These are phyloP conservation scores for Gadus macrocephalus DNA, from an alignment of 2,113 vertebrate species.

Conservation along the genomic window DNA sequence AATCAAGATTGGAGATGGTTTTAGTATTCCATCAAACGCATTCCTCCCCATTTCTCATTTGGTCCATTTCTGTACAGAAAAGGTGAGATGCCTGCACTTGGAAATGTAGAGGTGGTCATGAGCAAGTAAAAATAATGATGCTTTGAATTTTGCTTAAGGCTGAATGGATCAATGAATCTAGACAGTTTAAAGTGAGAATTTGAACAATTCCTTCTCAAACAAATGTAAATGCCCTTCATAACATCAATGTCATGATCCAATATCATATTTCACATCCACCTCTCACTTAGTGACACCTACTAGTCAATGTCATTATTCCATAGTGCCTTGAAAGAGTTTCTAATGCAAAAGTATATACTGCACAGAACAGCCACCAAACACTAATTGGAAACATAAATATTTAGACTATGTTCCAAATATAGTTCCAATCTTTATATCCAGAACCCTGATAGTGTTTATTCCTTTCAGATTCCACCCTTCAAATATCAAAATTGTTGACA, in stretches of 20 bases:
- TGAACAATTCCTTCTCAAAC: no score
- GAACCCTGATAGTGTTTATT: no score
- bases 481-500: no score
- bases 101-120: slow-evolving; percentile 19
- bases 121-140: slow-evolving; percentile 10
- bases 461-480: no score
- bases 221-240: background rate
- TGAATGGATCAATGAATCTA: background rate
- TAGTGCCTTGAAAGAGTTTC: background rate
- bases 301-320: background rate
- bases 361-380: background rate
- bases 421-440: no score
- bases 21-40: slow-evolving; percentile 3
- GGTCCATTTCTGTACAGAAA: slow-evolving; percentile 26
- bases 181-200: background rate
- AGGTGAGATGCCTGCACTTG: slow-evolving; percentile 14
- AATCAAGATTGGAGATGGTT: slow-evolving; percentile 9
- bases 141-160: background rate
- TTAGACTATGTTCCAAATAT: no score
- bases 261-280: background rate
- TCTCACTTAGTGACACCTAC: slow-evolving; percentile 2
- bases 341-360: slow-evolving; percentile 8
- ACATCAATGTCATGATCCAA: background rate
- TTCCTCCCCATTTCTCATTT: slow-evolving; percentile 16
- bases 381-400: no score